Evolutionary conservation across 2,113 vertebrate genomes (phyloP).

Genomic region (Triplophysa tibetana): DNA sequence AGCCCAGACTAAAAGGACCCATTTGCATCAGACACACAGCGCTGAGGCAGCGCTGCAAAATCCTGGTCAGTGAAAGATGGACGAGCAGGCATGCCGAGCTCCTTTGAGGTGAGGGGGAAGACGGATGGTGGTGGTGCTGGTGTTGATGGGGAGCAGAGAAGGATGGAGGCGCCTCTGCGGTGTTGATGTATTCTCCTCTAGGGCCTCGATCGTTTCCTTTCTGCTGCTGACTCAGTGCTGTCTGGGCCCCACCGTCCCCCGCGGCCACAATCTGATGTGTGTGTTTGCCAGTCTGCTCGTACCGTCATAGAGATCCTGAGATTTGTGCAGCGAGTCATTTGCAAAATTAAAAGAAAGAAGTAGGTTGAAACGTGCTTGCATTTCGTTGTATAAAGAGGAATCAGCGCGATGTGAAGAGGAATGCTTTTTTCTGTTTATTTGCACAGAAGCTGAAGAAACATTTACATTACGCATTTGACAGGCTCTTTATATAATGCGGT

Average conservation of each 20-base stretch:
- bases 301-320: not conserved
- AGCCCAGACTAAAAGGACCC: slow-evolving; percentile 43
- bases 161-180: slow-evolving; percentile 22
- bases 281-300: slow-evolving; percentile 15
- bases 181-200: slow-evolving; percentile 49
- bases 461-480: too few species aligned
- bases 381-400: slow-evolving; percentile 14
- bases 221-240: slow-evolving; percentile 49
- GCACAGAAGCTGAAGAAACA: not conserved
- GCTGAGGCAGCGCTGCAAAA: slow-evolving; percentile 24
- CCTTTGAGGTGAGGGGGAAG: slow-evolving; percentile 45
- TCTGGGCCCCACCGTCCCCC: slow-evolving; percentile 15
- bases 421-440: not conserved
- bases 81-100: slow-evolving; percentile 45
- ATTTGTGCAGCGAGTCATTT: not conserved
- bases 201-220: slow-evolving; percentile 47
- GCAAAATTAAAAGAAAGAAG: not conserved
- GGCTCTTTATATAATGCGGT: too few species aligned
- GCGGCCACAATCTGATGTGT: slow-evolving; percentile 21
- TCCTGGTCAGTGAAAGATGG: slow-evolving; percentile 41
- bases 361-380: slow-evolving; percentile 1
- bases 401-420: not conserved
- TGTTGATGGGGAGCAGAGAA: slow-evolving; percentile 36
- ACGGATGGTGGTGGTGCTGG: slow-evolving; percentile 34
- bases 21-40: slow-evolving; percentile 53